Evolutionary conservation across 2,797 vertebrate genomes (phyloP), one percentile per base, ranked within the genome.

Genomic region (Pyrocephalus nanus): DNA sequence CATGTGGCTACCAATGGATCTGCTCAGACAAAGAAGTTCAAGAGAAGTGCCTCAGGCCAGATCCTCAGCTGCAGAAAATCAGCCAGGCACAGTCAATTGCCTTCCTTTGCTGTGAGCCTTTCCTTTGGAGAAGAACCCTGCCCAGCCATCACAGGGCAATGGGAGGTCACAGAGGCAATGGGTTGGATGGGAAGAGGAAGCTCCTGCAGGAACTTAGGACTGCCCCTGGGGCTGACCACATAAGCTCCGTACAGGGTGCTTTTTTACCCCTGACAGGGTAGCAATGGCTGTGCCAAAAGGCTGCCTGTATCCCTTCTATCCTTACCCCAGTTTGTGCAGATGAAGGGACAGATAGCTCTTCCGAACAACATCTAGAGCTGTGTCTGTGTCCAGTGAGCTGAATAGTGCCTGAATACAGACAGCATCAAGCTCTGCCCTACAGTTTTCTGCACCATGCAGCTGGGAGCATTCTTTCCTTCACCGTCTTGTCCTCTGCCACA

Each of bases 41-140:
- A 87, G 96, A 95, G 86, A 88, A 92, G 42, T 89, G 90, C 96
- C 96, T 94, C 75, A 69, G 92, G 95, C 79, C 66, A 92, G 79
- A 93, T 96, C 82, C 61, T 97, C 95, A 96, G 96, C 95, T 95
- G 95, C 91, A 92, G 91, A 95, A 95, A 96, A 96, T 92, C 89
- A 90, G 42, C 71, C 74, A 88, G 86, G 82, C 82, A 50, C 51
- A 72, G 75, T 27, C 2, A 4, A 67, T 71, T 61, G 20, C 85
- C 82, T 90, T 92, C 58, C 92, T 95, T 93, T 15, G 30, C 88
- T 87, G 32, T 66, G 77, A 81, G 67, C 88, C 84, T 53, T 92
- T 92, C 91, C 69, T 95, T 91, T 70, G 55, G 79, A 82, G 90
- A 38, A 81, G 88, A 86, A n/a, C 15, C 55, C 66, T 91, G 43